Evolutionary conservation across 2,113 vertebrate genomes (phyloP), one percentile per base, ranked within the genome.

Genomic region (Labeo rohita): DNA sequence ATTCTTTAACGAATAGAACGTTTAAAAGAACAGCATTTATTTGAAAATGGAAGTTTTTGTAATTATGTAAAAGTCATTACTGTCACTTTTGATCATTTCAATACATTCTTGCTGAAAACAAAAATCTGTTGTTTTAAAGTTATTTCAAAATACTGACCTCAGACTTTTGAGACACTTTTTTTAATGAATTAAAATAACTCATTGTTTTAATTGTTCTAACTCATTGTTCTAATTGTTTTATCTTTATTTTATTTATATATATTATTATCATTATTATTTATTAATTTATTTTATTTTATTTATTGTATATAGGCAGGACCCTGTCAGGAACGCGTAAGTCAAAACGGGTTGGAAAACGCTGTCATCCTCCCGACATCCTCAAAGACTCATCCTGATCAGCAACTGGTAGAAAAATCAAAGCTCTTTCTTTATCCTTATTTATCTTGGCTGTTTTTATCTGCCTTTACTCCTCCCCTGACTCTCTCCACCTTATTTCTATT

Each of bases 401-500:
- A 56, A 43, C 13, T 70, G 23, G 76, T 83, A 73, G 9, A 81
- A 83, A 68, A 39, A 65, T 65, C 43, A 79, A 80, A 72, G 0
- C 8, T n/a, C 43, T 23, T 83, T 54, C 28, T 28, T 59, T 2
- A 50, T 75, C 23, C 18, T 11, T 11, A 21, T 50, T 79, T 39
- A 63, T 68, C 45, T 85, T 70, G 76, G 34, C 23, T 84, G 45
- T 76, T 72, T 80, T 75, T 79, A 5, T 21, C 43, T 49, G 49
- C 18, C 72, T 82, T 15, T 39, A 28, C 28, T 56, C 34, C 13
- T 61, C 16, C 7, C 52, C 18, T 11, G 39, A 72, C 39, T 63
- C 54, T 34, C 7, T 39, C 18, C 66, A 12, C 6, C 13, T 6
- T 28, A 34, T 36, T 34, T 34, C 36, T 23, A 61, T 45, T 70